These are phyloP conservation scores for Leucopternis melanops DNA, from an alignment of 2,113 vertebrate species.

Conservation along the genomic window DNA sequence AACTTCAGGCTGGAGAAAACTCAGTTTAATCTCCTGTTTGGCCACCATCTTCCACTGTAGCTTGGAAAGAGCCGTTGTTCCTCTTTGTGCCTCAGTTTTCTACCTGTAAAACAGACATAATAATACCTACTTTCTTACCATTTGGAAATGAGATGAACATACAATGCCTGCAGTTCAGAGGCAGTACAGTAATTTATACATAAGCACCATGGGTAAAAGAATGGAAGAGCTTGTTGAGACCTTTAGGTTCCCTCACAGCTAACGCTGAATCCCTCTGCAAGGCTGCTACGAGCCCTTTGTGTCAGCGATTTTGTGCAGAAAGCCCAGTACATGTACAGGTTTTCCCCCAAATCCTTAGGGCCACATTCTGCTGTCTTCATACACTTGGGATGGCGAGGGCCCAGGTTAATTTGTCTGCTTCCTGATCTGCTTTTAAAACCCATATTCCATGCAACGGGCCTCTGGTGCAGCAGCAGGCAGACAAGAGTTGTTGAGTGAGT, in stretches of 20 bases:
- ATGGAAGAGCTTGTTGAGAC: neutral
- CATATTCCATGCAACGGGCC: neutral
- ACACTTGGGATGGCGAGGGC: neutral
- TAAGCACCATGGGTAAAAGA: neutral
- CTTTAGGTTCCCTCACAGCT: neutral
- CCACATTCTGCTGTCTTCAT: neutral
- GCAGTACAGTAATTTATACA: neutral
- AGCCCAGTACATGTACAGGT: neutral
- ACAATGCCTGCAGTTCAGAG: neutral
- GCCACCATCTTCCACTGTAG: neutral
- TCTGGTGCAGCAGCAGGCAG: neutral
- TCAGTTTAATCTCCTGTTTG: neutral
- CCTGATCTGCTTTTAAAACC: neutral
- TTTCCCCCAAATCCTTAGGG: neutral
- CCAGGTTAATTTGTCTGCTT: neutral
- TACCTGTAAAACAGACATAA: neutral
- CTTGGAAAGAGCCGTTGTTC: neutral
- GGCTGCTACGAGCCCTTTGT: neutral
- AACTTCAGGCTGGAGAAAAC: neutral
- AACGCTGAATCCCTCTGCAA: neutral
- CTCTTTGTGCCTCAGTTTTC: neutral
- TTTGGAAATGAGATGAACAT: neutral
- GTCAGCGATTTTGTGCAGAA: neutral
- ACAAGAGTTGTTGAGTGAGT: neutral
- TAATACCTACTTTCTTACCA: neutral